phyloP scores from a whole-genome alignment of 2,797 vertebrate species.

The Caiman crocodilus region DNA sequence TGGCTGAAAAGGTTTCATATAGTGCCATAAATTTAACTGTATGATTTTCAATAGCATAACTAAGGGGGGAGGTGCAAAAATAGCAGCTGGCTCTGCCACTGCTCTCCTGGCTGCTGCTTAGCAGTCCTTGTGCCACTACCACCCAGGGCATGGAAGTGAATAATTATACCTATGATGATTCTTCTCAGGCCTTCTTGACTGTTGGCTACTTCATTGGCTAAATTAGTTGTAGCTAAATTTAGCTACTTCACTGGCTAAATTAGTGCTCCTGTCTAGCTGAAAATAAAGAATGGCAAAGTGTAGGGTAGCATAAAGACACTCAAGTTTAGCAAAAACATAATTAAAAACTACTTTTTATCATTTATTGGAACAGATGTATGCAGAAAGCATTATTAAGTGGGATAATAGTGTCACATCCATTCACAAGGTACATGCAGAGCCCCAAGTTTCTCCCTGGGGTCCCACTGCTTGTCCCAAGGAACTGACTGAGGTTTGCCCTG shows the following conservation, averaged over 20 bases:
- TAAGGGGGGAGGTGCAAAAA: background rate
- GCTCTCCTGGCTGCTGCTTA: background rate
- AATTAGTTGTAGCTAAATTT: accelerated
- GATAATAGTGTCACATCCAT: too few relatives aligned
- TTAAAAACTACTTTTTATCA: background rate
- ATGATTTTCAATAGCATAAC: background rate
- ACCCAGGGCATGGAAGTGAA: accelerated
- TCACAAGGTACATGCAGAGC: too few relatives aligned
- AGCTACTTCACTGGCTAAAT: background rate
- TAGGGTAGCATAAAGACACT: background rate
- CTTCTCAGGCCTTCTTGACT: background rate
- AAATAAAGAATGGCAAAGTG: background rate
- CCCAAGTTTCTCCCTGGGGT: too few relatives aligned
- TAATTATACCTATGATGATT: background rate
- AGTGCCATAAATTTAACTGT: background rate
- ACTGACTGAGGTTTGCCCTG: too few relatives aligned
- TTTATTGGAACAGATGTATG: background rate
- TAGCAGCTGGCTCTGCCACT: background rate
- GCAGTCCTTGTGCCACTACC: background rate
- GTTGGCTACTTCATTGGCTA: background rate
- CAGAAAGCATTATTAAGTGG: too few relatives aligned
- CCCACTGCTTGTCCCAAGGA: too few relatives aligned
- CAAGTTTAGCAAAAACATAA: background rate
- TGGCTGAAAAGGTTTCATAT: background rate
- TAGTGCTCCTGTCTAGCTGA: background rate